Percentiles rank a stretch among this genome's conserved stretches.
Evolutionary conservation across 2,113 vertebrate genomes (phyloP).

Genomic region (Balaeniceps rex): DNA sequence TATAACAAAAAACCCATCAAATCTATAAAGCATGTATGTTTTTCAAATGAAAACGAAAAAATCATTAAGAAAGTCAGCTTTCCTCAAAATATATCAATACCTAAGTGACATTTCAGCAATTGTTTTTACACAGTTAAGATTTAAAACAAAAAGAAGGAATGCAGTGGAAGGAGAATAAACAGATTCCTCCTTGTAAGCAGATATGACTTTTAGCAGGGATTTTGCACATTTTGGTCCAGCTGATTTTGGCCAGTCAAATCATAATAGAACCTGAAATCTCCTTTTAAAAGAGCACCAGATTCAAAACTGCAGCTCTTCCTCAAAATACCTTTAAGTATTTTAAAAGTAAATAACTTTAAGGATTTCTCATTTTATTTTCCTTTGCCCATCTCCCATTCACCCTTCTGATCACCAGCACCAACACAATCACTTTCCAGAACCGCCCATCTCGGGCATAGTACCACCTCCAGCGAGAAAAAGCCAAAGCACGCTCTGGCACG

Average conservation of each 20-base stretch:
- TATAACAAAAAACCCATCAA: not conserved
- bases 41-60: not conserved
- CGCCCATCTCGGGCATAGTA: rapidly evolving
- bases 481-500: rapidly evolving
- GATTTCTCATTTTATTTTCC: not conserved
- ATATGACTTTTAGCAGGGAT: not conserved
- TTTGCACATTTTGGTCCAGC: not conserved
- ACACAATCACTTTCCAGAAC: rapidly evolving
- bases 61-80: not conserved
- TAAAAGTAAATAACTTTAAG: no score
- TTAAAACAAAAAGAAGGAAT: not conserved
- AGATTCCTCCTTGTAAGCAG: not conserved
- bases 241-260: not conserved
- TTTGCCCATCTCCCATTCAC: not conserved
- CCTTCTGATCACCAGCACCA: not conserved
- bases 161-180: not conserved
- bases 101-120: not conserved
- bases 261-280: rapidly evolving
- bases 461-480: rapidly evolving
- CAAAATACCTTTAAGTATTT: no score
- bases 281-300: not conserved
- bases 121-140: not conserved
- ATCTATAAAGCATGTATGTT: not conserved
- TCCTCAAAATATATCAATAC: not conserved
- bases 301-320: not conserved